phyloP scores from a whole-genome alignment of 2,113 vertebrate species.

The Pelecanus crispus region DNA sequence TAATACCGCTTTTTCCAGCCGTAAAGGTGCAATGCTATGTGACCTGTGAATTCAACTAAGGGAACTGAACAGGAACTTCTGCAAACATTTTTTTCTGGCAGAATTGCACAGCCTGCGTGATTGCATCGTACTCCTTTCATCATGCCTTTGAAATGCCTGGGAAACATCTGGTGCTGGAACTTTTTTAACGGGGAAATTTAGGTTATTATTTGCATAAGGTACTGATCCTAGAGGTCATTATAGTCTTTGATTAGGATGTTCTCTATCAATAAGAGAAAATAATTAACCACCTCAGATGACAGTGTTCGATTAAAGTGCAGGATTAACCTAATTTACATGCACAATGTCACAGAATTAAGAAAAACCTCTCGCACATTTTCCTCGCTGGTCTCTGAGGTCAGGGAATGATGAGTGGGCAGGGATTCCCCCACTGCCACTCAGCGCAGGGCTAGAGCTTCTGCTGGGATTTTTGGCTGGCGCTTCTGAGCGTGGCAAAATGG shows the following conservation, averaged over 20 bases:
- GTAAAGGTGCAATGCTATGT: constrained; percentile 52
- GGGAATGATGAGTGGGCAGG: neutral
- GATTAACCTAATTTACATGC: neutral
- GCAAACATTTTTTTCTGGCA: constrained; percentile 25
- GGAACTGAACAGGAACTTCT: constrained; percentile 48
- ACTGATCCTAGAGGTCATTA: neutral
- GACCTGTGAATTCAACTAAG: constrained; percentile 60
- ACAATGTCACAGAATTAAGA: neutral
- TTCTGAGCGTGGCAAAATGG: neutral
- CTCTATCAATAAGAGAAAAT: neutral
- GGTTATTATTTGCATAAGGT: neutral
- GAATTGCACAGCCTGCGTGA: neutral
- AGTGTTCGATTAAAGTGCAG: neutral
- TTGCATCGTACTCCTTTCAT: neutral
- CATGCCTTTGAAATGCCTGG: neutral
- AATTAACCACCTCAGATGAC: neutral
- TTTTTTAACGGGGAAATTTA: neutral
- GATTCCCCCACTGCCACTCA: neutral
- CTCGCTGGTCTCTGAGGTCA: neutral
- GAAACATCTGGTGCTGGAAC: neutral
- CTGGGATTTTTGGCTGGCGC: neutral
- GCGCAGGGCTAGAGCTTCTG: neutral
- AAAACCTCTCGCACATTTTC: neutral
- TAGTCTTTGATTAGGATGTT: neutral
- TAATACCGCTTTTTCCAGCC: neutral